Evolutionary conservation across 2,888 invertebrate genomes (phyloP), one percentile per base, ranked within the genome.

Genomic region (Eupithecia tripunctaria): DNA sequence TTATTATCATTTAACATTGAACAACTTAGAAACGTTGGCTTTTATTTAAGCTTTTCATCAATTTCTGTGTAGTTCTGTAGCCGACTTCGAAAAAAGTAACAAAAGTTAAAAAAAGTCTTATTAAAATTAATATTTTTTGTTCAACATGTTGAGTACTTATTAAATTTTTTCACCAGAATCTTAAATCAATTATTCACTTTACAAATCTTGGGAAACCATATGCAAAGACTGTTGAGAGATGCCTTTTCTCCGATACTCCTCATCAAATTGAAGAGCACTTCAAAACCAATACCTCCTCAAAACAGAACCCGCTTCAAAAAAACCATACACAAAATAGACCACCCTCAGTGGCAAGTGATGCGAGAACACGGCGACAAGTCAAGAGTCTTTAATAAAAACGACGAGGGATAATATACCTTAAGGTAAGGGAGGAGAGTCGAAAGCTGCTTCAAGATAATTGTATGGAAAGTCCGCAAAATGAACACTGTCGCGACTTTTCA

Each of bases 401-500:
- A 79, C 82, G 73, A 75, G 74, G 27, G 1, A 88, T 79, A 79
- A 72, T 70, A n/a, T 32, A 81, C 88, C 78, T 75, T 87, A 82
- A 0, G 0, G 0, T 0, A 0, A 0, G 0, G 6, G 0, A 0
- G 25, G 81, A 84, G 77, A 79, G 85, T 82, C 62, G 66, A 59
- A 47, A 80, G 77, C 83, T 18, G 68, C 59, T 0, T 66, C 29
- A 3, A 43, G 41, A 73, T 76, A 77, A 73, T 74, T 79, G 77
- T 64, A 79, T 81, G 84, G 85, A 84, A 86, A 82, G 88, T 89
- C 87, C 86, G 84, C 87, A 84, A 92, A 93, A 92, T 92, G 93
- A 92, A 90, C 93, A 91, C 88, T 90, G 91, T 90, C 87, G 91
- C 89, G 90, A 90, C 86, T 91, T 91, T 89, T 90, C 91, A 85